Conservation (phyloP, 2,797 vertebrate species). For the Champsocephalus esox region DNA sequence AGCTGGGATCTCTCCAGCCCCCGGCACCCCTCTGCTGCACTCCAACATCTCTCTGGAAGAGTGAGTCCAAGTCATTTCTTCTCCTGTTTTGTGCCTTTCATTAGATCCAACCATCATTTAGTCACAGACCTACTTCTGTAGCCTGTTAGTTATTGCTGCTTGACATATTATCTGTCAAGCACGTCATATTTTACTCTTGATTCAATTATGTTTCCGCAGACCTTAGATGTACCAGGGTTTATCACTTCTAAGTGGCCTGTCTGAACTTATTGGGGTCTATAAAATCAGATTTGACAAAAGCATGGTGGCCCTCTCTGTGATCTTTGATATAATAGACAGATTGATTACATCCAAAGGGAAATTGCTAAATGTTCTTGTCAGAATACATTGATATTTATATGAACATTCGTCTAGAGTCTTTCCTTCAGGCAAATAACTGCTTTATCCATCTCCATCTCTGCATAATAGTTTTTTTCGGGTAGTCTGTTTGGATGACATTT, state of each 20-base stretch:
- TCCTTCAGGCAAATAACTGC: background rate
- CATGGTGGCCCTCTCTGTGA: background rate
- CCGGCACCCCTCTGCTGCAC: conserved; percentile 53
- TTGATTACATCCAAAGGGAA: background rate
- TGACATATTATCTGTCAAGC: background rate
- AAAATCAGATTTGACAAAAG: background rate
- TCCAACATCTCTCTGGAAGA: conserved; percentile 81
- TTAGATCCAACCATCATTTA: background rate
- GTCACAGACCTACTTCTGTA: background rate
- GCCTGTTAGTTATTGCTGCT: background rate
- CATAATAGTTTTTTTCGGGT: background rate
- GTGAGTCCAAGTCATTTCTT: conserved; percentile 60
- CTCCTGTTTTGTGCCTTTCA: background rate
- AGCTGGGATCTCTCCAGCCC: conserved; percentile 22
- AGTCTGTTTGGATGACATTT: background rate
- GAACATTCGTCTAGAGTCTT: background rate
- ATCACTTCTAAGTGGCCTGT: background rate
- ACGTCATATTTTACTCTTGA: background rate
- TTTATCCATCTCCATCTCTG: background rate
- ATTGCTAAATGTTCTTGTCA: background rate
- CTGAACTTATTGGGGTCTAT: background rate
- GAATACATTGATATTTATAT: background rate
- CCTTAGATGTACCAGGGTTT: background rate
- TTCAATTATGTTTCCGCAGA: background rate
- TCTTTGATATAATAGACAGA: background rate